Evolutionary conservation across 2,113 vertebrate species (phyloP).

Genomic region (Microcebus griseorufus): DNA sequence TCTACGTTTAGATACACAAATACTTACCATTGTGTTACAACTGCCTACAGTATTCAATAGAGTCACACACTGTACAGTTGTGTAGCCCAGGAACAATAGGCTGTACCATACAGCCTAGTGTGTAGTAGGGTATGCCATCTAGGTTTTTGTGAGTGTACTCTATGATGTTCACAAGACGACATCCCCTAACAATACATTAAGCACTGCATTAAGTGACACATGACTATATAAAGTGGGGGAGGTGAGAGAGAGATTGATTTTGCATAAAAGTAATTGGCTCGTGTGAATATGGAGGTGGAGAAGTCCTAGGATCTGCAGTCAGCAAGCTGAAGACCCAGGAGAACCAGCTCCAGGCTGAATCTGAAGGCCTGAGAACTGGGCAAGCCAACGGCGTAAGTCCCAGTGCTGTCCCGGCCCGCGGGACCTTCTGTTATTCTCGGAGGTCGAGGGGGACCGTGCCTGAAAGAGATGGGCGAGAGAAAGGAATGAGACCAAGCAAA

Average conservation of each 20-base stretch:
- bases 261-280: not conserved
- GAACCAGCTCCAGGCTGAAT: not conserved
- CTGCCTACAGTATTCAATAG: not conserved
- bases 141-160: not conserved
- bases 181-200: not conserved
- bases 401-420: no score
- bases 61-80: not conserved
- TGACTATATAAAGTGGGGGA: not conserved
- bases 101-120: not conserved
- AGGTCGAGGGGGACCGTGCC: no score
- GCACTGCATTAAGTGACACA: not conserved
- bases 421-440: no score
- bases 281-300: not conserved
- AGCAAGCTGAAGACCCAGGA: not conserved
- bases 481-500: no score
- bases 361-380: not conserved
- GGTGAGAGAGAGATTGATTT: not conserved
- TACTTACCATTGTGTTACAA: not conserved
- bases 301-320: not conserved
- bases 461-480: no score
- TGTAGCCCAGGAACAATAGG: not conserved
- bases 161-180: not conserved
- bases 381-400: not conserved
- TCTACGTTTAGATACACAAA: not conserved
- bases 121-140: not conserved